Evolutionary conservation across 1,140 invertebrate genomes (phyloP), one percentile per base, ranked within the genome.

Genomic region (Carposina sasakii): DNA sequence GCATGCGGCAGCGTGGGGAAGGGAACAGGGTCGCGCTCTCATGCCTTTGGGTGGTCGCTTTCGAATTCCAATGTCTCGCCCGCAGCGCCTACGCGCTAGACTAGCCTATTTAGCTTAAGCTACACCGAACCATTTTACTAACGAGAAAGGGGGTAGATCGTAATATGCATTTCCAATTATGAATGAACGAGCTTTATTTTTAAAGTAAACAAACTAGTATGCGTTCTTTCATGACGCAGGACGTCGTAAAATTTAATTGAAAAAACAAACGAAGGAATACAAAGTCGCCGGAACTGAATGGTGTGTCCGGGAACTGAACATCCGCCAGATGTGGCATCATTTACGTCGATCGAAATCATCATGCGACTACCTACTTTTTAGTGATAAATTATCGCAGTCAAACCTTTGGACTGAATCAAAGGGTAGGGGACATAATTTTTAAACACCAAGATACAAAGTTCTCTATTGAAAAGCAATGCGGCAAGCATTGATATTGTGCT

Each of bases 1-100:
- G 54, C 50, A 63, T 17, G 19, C 36, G 20, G 49, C 36, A 61
- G 60, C 69, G 71, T 71, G 76, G 71, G 78, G 71, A 73, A 71
- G 71, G 79, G 76, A 62, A 67, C 64, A 63, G 59, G 63, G 70
- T 63, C 62, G 50, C 62, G 72, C 79, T 81, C 75, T 76, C 79
- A 81, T 77, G 77, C 74, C 75, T 79, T 73, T 81, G 77, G 79
- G 79, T 81, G 79, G 79, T 81, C 79, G 68, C 79, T 81, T 79
- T 81, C 76, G 65, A 81, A 84, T 84, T 84, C 79, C 77, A 76
- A 73, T 75, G 73, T 67, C 63, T 73, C 64, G 74, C 70, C 73
- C 73, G 67, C 71, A 77, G 72, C 75, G 77, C 79, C 77, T 83
- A 83, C 77, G 79, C 77, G 76, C 67, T 65, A 67, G 60, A 58